Evolutionary conservation across 2,888 invertebrate genomes (phyloP), one percentile per base, ranked within the genome.

Genomic region (Gymnoscelis rufifasciata): DNA sequence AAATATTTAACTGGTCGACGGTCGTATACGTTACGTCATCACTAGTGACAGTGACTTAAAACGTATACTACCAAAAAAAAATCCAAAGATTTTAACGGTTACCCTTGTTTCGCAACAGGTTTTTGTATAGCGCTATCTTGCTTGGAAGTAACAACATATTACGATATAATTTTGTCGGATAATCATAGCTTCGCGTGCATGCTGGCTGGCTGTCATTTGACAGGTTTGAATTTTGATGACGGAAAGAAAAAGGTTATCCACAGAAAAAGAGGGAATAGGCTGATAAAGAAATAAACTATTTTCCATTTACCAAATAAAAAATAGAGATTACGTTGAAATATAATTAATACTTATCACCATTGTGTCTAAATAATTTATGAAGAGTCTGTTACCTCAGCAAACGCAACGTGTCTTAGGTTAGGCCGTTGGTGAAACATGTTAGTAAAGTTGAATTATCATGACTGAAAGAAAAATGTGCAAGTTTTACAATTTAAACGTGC

Each of bases 391-490:
- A 71, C 58, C 64, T 64, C 58, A 13, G 70, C 2, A 71, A 64
- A 74, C 78, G 78, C 80, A 83, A 83, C 83, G 83, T 87, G 83
- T 84, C 82, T 74, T 86, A 88, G 87, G 86, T 86, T 86, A 88
- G 86, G 82, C 82, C 83, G 83, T 84, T 79, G 74, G 74, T 74
- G 74, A 86, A 88, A 84, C 87, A 88, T 87, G 87, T 80, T 84
- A 86, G 73, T 80, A 70, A 70, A 67, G 71, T 79, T 83, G 74
- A 75, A 82, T 76, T 88, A 87, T 79, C 83, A 88, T 88, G 88
- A 88, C 83, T 79, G 88, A 88, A 81, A 83, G 87, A 65, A 88
- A 87, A 87, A 88, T 88, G 88, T 88, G 88, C 82, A 88, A 87
- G 70, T 88, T 87, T 76, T 88, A 88, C 82, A 88, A 88, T 81